Conservation (phyloP, 2,113 vertebrate genomes). For the Geococcyx californianus region DNA sequence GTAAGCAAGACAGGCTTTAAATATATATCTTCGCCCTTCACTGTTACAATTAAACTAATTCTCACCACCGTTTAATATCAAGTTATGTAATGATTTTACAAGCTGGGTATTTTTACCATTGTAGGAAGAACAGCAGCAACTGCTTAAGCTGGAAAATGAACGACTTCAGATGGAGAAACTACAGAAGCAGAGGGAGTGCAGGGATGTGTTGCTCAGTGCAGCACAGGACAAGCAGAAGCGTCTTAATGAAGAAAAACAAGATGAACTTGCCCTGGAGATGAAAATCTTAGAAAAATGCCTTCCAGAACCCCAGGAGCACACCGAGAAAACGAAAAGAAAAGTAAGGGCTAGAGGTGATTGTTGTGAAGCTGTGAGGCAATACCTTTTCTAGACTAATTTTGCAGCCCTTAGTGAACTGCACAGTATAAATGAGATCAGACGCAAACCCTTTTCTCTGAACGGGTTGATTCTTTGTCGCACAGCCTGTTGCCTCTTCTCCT, state of each 20-base stretch:
- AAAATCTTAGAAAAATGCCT: constrained; percentile 75
- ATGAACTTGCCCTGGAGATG: constrained; percentile 80
- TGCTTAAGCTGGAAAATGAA: constrained; percentile 73
- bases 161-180: constrained; percentile 62
- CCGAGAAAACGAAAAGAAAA: constrained; percentile 73
- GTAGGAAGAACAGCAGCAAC: constrained; percentile 77
- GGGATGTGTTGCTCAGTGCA: constrained; percentile 70
- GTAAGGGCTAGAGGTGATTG: constrained; percentile 61
- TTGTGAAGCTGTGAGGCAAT: neutral
- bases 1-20: neutral
- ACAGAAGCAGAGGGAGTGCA: constrained; percentile 57
- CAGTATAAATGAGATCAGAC: neutral
- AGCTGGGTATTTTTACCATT: neutral
- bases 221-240: constrained; percentile 75
- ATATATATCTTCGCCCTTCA: neutral
- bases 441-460: neutral
- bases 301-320: constrained; percentile 64
- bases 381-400: neutral
- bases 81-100: neutral
- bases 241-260: constrained; percentile 72
- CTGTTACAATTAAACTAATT: neutral
- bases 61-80: neutral
- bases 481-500: neutral
- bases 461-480: neutral
- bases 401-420: neutral